Base-by-base conservation (phyloP, 2,888 invertebrate species). In the Acronicta aceris region DNA sequence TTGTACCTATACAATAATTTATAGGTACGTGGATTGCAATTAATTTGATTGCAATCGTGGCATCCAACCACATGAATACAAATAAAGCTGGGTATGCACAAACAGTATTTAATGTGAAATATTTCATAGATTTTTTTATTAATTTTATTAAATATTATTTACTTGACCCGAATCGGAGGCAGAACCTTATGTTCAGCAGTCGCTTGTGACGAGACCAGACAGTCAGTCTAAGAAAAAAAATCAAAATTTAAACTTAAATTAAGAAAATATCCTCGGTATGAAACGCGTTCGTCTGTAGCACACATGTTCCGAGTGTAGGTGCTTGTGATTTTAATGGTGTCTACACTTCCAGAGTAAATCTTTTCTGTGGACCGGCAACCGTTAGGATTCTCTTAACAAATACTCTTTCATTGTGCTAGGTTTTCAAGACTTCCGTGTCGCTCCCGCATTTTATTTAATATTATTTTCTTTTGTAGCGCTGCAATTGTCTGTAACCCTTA, bases 371-470 rank as follows among this genome's bases (percentile, higher is more conserved):
- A 65, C 30, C 42, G 38, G 71, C 43, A 48, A 47, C 55, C 47
- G 49, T 21, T 27, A 25, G 42, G 65, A 52, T 68, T 70, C 57
- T 68, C 59, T 21, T 59, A 59, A 48, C 36, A 54, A 65, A 71
- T 17, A 47, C 40, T 38, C 38, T 25, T 64, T 59, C 41, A 71
- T 65, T 68, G 71, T 65, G 21, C 33, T 27, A 36, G 13, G 10
- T 36, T 42, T 17, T 17, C 9, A 47, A 48, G 8, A 40, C 13
- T 59, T 43, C 43, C 27, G 38, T 47, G 58, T 54, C 0, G 47
- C 40, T 59, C 16, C 15, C 41, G 27, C 57, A 27, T 53, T 58
- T 64, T 45, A 68, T 70, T 51, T 27, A 40, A 25, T 7, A 40
- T 16, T 25, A 21, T 12, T 38, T 66, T 17, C 25, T 54, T 38